phyloP scores from a whole-genome alignment of 2,113 vertebrate species.

The Mustela lutreola region DNA sequence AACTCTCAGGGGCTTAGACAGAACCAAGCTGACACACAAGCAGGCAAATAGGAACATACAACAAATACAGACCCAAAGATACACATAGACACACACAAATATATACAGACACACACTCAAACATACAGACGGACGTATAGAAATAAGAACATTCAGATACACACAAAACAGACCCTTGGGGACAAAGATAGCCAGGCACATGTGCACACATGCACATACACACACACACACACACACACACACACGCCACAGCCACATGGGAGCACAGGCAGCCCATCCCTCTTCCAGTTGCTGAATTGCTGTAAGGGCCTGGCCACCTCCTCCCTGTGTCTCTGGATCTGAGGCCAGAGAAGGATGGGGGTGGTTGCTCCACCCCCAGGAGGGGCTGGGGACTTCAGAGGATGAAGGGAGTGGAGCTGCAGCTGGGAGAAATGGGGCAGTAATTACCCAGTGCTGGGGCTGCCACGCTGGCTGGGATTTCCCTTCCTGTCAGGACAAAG shows the following conservation, averaged over 20 bases:
- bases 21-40: slow-evolving; percentile 2
- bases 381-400: slow-evolving; percentile 74
- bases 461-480: slow-evolving; percentile 79
- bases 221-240: neutral
- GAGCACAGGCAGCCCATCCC: slow-evolving; percentile 4
- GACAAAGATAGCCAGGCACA: slow-evolving; percentile 10
- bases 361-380: slow-evolving; percentile 67
- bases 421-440: slow-evolving; percentile 74
- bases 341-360: slow-evolving; percentile 63
- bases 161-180: slow-evolving; percentile 22
- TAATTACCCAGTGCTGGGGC: slow-evolving; percentile 73
- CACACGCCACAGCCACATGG: neutral
- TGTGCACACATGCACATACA: too few species aligned
- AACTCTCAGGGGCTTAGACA: slow-evolving; percentile 26
- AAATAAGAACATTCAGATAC: slow-evolving; percentile 58
- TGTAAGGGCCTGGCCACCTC: slow-evolving; percentile 51
- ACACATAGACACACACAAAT: neutral
- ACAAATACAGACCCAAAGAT: slow-evolving; percentile 7
- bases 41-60: neutral
- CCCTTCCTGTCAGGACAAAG: slow-evolving; percentile 68
- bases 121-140: neutral
- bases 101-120: neutral
- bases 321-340: slow-evolving; percentile 59
- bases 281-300: slow-evolving; percentile 61
- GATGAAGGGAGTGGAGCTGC: slow-evolving; percentile 75